Evolutionary conservation across 1,140 invertebrate species (phyloP), one percentile per base, ranked within the genome.

Genomic region (Hylaeus anthracinus): DNA sequence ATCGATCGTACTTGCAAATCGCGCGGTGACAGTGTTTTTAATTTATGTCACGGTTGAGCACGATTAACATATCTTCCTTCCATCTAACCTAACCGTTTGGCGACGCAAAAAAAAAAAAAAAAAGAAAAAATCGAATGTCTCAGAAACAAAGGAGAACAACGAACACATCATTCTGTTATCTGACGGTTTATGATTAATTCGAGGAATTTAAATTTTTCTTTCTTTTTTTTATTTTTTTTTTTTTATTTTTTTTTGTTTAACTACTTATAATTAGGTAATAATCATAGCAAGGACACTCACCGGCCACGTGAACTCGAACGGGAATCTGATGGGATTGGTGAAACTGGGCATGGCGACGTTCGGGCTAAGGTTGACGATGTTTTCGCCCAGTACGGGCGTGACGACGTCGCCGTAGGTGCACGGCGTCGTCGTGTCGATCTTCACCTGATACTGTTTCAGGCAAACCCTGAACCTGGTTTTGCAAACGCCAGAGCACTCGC

Each of bases 221-320:
- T 51, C 9, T 9, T 6, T 10, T 6, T 10, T 9, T n/a, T n/a
- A n/a, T n/a, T n/a, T n/a, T n/a, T n/a, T n/a, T n/a, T n/a, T n/a
- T n/a, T n/a, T n/a, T n/a, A n/a, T n/a, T n/a, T 10, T 48, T 48
- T 8, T 5, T 48, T 1, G 43, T 5, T 0, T 51, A 51, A 51
- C 5, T 51, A 9, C 0, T 9, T 51, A 9, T 8, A 58, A 48
- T 2, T 48, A 26, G 12, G 2, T 5, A 6, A 51, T 5, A 71
- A 26, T 26, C 0, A 26, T 26, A 26, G 26, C 0, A 26, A 26
- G 41, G 10, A 43, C 9, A 97, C 97, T 97, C 95, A 98, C 97
- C 96, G 97, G 97, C 97, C 97, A 98, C 84, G 97, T 96, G 93
- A 98, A 98, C 88, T 97, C 96, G 94, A 99, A 98, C 58, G 96